Percentiles rank a stretch among this genome's conserved stretches.
These are phyloP conservation scores for Morone saxatilis DNA, from an alignment of 2,113 vertebrate species.

Conservation along the genomic window DNA sequence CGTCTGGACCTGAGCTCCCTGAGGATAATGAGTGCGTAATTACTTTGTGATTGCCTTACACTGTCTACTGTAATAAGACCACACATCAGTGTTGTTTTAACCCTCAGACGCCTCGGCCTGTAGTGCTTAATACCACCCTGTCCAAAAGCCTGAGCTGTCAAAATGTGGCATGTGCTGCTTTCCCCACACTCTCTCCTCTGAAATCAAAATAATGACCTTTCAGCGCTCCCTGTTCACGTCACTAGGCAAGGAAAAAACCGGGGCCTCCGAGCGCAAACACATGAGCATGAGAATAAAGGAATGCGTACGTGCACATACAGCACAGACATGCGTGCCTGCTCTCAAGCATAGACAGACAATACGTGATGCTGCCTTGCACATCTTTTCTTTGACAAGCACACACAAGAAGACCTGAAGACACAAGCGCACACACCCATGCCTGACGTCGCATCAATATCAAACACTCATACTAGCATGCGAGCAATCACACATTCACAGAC, in stretches of 20 bases:
- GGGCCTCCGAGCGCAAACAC: constrained; percentile 38
- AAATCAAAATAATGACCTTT: constrained; percentile 57
- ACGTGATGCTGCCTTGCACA: background rate
- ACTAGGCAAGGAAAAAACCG: constrained; percentile 4
- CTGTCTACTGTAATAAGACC: constrained; percentile 61
- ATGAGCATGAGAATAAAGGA: constrained; percentile 31
- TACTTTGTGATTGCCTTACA: constrained; percentile 33
- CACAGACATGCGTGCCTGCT: constrained; percentile 3
- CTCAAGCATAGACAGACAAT: background rate
- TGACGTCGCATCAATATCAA: constrained; percentile 18
- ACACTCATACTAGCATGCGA: constrained; percentile 15
- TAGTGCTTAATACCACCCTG: constrained; percentile 2
- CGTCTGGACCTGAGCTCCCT: constrained; percentile 91
- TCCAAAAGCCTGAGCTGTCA: background rate
- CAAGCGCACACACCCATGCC: constrained; percentile 17
- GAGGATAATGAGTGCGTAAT: constrained; percentile 92
- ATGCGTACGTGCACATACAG: constrained; percentile 25
- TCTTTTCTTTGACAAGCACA: background rate
- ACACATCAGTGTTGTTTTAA: constrained; percentile 68
- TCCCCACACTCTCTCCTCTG: constrained; percentile 6
- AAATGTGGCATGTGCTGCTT: constrained; percentile 12
- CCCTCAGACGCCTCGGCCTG: constrained; percentile 25
- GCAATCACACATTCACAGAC: background rate
- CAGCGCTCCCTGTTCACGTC: constrained; percentile 26
- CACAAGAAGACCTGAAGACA: background rate